Evolutionary conservation across 2,888 invertebrate species (phyloP).

Genomic region (Chymomyza amoena): DNA sequence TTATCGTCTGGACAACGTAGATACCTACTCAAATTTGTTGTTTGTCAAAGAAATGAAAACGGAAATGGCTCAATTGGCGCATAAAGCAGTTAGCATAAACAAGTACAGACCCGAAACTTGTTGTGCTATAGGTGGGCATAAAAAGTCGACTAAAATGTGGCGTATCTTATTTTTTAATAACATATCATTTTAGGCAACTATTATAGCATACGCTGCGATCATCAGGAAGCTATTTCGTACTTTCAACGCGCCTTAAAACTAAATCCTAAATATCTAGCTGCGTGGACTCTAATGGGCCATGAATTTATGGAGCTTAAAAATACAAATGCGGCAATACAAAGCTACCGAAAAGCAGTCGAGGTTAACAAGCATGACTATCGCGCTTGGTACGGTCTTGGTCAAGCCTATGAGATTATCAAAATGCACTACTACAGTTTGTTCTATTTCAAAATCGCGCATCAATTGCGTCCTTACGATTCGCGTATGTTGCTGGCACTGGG

Average conservation of each 20-base stretch:
- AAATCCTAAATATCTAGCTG: conserved; percentile 95
- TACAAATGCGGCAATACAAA: conserved; percentile 98
- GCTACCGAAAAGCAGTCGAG: conserved; percentile 97
- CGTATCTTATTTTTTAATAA: neutral
- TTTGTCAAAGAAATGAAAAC: conserved; percentile 96
- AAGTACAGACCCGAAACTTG: conserved; percentile 98
- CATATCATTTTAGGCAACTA: conserved; percentile 90
- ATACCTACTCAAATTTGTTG: conserved; percentile 96
- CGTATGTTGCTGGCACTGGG: conserved; percentile 98
- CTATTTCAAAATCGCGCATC: conserved; percentile 96
- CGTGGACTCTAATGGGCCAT: conserved; percentile 99
- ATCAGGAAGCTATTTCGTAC: conserved; percentile 98
- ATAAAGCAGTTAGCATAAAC: conserved; percentile 94
- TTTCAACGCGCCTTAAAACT: conserved; percentile 96
- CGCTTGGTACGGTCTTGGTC: conserved; percentile 99
- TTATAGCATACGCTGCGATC: conserved; percentile 96
- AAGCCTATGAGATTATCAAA: conserved; percentile 98
- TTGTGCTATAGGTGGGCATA: conserved; percentile 89
- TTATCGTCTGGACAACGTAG: conserved; percentile 95
- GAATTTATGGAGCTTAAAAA: conserved; percentile 99
- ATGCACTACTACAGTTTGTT: conserved; percentile 97
- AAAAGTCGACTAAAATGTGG: neutral
- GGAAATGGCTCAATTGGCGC: conserved; percentile 95
- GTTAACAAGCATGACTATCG: conserved; percentile 96
- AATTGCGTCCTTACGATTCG: conserved; percentile 95